phyloP scores from a whole-genome alignment of 2,113 vertebrate species.

The Mesembrinibis cayennensis region DNA sequence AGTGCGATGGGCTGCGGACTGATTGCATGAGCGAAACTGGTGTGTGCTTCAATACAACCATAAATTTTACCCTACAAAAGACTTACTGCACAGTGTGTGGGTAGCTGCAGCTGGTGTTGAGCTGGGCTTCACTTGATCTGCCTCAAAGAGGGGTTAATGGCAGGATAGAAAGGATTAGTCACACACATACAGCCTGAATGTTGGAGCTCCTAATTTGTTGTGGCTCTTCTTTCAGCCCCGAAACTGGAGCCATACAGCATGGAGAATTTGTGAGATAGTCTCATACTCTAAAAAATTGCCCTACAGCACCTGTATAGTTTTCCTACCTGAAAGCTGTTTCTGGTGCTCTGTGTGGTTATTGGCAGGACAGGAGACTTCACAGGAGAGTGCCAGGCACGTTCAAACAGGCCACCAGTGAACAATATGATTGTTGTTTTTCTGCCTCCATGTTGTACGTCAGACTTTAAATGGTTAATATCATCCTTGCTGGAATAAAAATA shows the following conservation, averaged over 20 bases:
- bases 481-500: not conserved
- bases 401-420: not conserved
- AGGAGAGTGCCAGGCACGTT: not conserved
- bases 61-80: not conserved
- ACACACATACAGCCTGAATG: not conserved
- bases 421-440: not conserved
- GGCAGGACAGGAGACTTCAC: not conserved
- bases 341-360: not conserved
- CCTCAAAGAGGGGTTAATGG: not conserved
- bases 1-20: not conserved
- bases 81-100: not conserved
- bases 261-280: not conserved
- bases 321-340: not conserved
- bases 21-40: not conserved
- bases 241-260: not conserved
- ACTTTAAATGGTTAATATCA: not conserved
- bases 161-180: not conserved
- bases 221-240: not conserved
- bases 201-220: not conserved
- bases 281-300: not conserved
- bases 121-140: not conserved
- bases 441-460: not conserved
- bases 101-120: not conserved
- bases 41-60: not conserved
- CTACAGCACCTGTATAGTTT: not conserved